phyloP scores from a whole-genome alignment of 64 coral and sea anemone species.

The Acropora yongei region DNA sequence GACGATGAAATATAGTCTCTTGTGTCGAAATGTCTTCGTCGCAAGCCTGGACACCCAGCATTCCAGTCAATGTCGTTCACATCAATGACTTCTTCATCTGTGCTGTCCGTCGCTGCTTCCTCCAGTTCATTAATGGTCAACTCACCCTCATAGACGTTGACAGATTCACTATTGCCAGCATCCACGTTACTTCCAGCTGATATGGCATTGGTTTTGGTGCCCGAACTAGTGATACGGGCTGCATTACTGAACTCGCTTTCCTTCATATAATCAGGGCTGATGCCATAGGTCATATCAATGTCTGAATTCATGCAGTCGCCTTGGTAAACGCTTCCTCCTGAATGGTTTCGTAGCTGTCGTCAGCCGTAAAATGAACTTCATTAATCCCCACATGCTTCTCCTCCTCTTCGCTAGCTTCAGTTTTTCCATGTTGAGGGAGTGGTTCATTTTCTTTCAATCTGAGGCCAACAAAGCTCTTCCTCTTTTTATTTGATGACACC shows the following conservation, averaged over 20 bases:
- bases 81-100: background rate
- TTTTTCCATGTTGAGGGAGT: background rate
- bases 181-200: slow-evolving; percentile 10
- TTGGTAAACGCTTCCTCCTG: slow-evolving; percentile 2
- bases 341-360: background rate
- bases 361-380: background rate
- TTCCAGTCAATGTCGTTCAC: background rate
- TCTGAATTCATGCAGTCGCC: background rate
- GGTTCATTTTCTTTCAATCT: slow-evolving; percentile 2
- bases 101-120: background rate
- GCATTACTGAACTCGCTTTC: background rate
- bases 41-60: background rate
- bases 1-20: background rate
- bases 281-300: background rate
- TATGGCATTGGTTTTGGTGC: background rate
- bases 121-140: background rate
- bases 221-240: background rate
- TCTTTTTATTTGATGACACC: background rate
- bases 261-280: slow-evolving; percentile 2
- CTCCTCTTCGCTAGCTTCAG: background rate
- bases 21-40: background rate
- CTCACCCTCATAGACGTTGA: background rate
- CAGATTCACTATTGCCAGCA: background rate
- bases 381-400: background rate
- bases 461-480: slow-evolving; percentile 5